Evolutionary conservation across 2,113 vertebrate species (phyloP), one percentile per base, ranked within the genome.

Genomic region (Gavia stellata): DNA sequence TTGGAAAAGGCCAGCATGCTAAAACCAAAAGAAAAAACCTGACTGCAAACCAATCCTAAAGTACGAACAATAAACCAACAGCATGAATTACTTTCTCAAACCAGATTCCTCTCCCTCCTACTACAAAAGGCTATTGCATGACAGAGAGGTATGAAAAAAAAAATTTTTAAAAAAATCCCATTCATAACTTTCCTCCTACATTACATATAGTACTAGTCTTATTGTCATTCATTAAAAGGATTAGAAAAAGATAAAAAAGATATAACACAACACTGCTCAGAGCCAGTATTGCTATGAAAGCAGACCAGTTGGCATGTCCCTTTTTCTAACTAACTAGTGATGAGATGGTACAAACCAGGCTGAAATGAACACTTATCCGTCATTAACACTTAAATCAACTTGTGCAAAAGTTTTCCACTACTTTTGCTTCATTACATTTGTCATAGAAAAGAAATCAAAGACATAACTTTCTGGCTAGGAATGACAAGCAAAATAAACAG

Each of bases 121-220:
- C 65, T 74, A 81, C 23, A 80, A 40, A 40, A 72, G 26, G n/a
- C 36, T 94, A 56, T 13, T 77, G 53, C 31, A 42, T 55, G 47
- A 80, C 21, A 88, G 17, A 92, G 5, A 38, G 3, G 14, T 26
- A 90, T 75, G 5, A 15, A 47, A 61, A 66, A n/a, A 15, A 53
- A 58, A 33, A 34, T 13, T 14, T 31, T 7, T 17, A 34, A 36
- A 15, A 25, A 71, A 21, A 25, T 20, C 31, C 10, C 14, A 88
- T 86, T 77, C 62, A 70, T 47, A 31, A 67, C 53, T 89, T 80
- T 70, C 66, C n/a, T 94, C 92, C 96, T 81, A 79, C 80, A 53
- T 70, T 47, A 81, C 28, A 83, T 23, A 28, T 2, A 74, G 68
- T 53, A 81, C 47, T 72, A 91, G 63, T 49, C 44, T 53, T 71